Percentiles rank a stretch among this genome's conserved stretches.
Conservation (phyloP, 2,888 invertebrate species). For the Hirtodrosophila trivittata region DNA sequence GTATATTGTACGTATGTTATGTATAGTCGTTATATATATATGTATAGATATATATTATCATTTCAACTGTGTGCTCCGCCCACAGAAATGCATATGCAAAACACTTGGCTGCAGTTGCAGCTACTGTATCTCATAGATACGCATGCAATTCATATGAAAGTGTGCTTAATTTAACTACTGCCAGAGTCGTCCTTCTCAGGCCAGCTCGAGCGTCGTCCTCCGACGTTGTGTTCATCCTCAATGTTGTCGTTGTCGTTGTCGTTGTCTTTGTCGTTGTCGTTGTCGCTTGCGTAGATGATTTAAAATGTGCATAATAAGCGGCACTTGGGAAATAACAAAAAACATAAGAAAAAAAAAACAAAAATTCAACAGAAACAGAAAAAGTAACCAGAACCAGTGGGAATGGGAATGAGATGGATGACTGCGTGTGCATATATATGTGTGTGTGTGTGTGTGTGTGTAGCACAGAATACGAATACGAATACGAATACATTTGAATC, state of each 20-base stretch:
- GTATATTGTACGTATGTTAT: background rate
- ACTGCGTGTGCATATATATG: constrained; percentile 12
- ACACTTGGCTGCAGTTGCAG: constrained; percentile 22
- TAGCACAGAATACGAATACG: constrained; percentile 8
- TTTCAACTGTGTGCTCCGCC: constrained; percentile 10
- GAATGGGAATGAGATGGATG: background rate
- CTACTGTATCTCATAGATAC: constrained; percentile 52
- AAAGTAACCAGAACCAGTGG: constrained; percentile 26
- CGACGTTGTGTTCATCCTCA: constrained; percentile 1
- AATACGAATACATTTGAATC: constrained; percentile 73
- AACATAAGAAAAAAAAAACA: constrained; percentile 20
- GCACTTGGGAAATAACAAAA: constrained; percentile 62
- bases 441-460: constrained; percentile 9
- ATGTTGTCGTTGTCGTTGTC: constrained; percentile 3
- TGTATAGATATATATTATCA: constrained; percentile 17
- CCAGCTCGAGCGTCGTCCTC: background rate
- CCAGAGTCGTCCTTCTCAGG: constrained; percentile 27
- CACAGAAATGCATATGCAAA: constrained; percentile 61
- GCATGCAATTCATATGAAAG: constrained; percentile 57
- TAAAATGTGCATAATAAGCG: constrained; percentile 79
- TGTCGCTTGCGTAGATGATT: constrained; percentile 72
- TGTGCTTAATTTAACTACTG: constrained; percentile 75
- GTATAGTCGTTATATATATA: background rate
- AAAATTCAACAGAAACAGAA: background rate
- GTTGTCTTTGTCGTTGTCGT: constrained; percentile 9